Base-by-base conservation (phyloP, 2,113 vertebrate species). In the Oryzias curvinotus region DNA sequence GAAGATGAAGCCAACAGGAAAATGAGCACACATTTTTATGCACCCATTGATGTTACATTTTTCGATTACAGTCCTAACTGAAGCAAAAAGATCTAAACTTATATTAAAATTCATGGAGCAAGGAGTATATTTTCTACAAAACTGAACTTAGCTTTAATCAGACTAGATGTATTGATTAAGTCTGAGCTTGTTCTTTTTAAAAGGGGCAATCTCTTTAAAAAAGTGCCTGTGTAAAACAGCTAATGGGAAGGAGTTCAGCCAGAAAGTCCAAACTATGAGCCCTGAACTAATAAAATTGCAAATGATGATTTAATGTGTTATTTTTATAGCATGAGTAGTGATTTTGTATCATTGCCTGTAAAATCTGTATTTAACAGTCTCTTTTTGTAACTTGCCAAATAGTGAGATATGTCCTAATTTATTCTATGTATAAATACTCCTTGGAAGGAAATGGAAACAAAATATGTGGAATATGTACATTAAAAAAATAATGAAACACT, bases 111-210 rank as follows among this genome's bases (percentile, higher is more conserved):
- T 60, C 67, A 74, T 55, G 52, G 79, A 75, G 66, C 19, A 75
- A 62, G 65, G 41, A 71, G 17, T 57, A 66, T 47, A 57, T 53
- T 73, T 77, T 45, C 64, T 67, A 52, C 63, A 65, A 86, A 80
- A 78, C 71, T 60, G 62, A 66, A 82, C 64, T 70, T 8, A 21
- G 18, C 55, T 52, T 75, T 51, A 53, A 64, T 65, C 53, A 42
- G 42, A 75, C 62, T 23, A 69, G 82, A 58, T 81, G 83, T 80
- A 75, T 65, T 56, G 75, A 72, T 75, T 63, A 57, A 71, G 67
- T 57, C 63, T 74, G 55, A 44, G 68, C 65, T 72, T 59, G 62
- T 77, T 84, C 78, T 78, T 86, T 82, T 81, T 46, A 71, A 49
- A 71, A 78, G 66, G 73, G 58, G 72, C 21, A 62, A 57, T 57